These are phyloP conservation scores for Volucella inanis DNA, from an alignment of 2,888 invertebrate species.

Conservation along the genomic window DNA sequence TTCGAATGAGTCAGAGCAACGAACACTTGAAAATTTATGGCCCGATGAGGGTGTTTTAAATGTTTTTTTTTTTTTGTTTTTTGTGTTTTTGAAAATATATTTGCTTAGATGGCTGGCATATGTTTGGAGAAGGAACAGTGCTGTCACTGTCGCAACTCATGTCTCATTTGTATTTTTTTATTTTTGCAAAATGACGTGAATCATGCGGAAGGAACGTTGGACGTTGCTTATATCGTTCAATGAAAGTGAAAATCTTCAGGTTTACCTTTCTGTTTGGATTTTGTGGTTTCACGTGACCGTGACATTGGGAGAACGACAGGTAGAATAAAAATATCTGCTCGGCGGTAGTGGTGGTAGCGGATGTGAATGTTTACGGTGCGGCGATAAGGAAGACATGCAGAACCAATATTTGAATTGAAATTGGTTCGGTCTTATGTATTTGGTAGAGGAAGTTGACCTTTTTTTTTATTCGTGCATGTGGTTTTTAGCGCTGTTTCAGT, in stretches of 20 bases:
- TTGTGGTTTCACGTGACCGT: conserved; percentile 50
- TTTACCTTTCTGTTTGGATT: conserved; percentile 23
- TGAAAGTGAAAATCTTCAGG: conserved; percentile 54
- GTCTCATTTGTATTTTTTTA: conserved; percentile 24
- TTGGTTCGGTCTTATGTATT: too few species aligned
- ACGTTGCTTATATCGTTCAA: conserved; percentile 46
- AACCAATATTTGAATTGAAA: conserved; percentile 23
- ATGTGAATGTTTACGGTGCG: conserved; percentile 6
- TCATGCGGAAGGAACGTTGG: conserved; percentile 29
- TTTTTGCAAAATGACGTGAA: conserved; percentile 29
- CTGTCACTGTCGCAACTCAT: conserved; percentile 34
- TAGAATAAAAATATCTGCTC: neutral
- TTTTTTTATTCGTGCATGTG: too few species aligned
- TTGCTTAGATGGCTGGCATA: conserved; percentile 6
- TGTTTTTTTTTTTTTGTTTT: conserved; percentile 12
- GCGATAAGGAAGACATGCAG: conserved; percentile 9
- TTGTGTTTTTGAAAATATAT: neutral
- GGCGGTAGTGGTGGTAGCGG: conserved; percentile 3
- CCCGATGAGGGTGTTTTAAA: conserved; percentile 23
- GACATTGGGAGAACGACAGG: conserved; percentile 41
- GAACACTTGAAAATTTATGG: conserved; percentile 48
- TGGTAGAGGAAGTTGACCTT: too few species aligned
- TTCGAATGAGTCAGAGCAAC: conserved; percentile 58
- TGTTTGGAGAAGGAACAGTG: conserved; percentile 30
- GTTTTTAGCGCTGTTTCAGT: too few species aligned